A percentile compares a stretch with the other conserved stretches of the same genome.
These are phyloP conservation scores for Acleris laterana DNA, from an alignment of 2,888 invertebrate genomes.

Conservation along the genomic window DNA sequence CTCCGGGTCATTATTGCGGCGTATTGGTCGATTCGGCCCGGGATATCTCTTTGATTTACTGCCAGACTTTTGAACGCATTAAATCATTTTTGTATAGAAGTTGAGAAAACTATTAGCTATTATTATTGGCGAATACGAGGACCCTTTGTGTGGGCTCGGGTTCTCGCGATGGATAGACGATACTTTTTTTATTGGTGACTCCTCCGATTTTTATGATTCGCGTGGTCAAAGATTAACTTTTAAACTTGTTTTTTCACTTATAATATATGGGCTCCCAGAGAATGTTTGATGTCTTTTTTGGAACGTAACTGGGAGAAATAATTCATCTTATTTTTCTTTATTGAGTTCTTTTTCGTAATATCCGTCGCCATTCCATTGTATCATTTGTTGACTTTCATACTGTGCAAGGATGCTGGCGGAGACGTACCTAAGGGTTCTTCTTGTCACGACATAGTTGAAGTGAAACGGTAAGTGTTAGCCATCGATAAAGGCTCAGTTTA, in stretches of 20 bases:
- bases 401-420: no score
- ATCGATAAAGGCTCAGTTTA: no score
- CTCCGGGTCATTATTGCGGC: conserved; percentile 64
- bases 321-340: conserved; percentile 19
- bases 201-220: conserved; percentile 66
- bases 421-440: no score
- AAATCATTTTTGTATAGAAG: conserved; percentile 81
- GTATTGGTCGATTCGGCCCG: conserved; percentile 62
- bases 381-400: no score
- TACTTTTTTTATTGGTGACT: conserved; percentile 63
- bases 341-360: background rate
- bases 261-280: conserved; percentile 52
- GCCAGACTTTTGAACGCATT: conserved; percentile 77
- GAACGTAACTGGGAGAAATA: conserved; percentile 36
- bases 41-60: conserved; percentile 79
- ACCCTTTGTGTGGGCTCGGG: conserved; percentile 65
- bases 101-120: conserved; percentile 83
- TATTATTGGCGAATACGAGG: conserved; percentile 75
- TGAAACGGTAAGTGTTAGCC: no score
- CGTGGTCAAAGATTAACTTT: conserved; percentile 64
- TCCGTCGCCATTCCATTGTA: background rate
- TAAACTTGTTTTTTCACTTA: conserved; percentile 45
- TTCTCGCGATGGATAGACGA: conserved; percentile 50
- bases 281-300: conserved; percentile 54
- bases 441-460: no score